Conservation (phyloP, 2,113 vertebrate species). For the Fulica atra region DNA sequence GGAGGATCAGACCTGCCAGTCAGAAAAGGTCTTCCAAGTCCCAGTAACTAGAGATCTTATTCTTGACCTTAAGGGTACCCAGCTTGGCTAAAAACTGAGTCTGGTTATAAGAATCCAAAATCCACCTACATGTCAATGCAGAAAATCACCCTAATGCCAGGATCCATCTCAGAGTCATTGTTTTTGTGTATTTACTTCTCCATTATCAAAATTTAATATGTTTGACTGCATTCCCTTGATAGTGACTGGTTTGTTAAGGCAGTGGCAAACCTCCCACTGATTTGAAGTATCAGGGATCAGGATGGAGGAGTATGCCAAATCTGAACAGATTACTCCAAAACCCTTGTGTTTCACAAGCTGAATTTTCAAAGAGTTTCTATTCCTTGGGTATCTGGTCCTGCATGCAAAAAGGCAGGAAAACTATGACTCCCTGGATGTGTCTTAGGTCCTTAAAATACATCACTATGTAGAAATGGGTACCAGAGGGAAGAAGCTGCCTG, state of each 20-base stretch:
- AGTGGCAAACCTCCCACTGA: not conserved
- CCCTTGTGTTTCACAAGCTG: not conserved
- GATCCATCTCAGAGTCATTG: not conserved
- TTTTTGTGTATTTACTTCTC: not conserved
- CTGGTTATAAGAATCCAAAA: not conserved
- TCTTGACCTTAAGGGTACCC: not conserved
- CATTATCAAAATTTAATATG: not conserved
- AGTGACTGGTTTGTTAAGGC: not conserved
- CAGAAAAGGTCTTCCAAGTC: not conserved
- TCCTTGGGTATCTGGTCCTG: not conserved
- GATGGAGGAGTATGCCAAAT: not conserved
- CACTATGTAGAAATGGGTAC: not conserved
- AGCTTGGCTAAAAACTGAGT: not conserved
- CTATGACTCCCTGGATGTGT: not conserved
- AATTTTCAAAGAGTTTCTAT: not conserved
- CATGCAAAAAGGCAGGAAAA: not conserved
- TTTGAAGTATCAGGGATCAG: not conserved
- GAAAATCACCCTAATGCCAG: not conserved
- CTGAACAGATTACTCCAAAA: slow-evolving; percentile 2
- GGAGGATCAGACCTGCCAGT: not conserved
- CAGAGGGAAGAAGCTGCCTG: not conserved
- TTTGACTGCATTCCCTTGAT: not conserved
- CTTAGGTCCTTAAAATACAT: not conserved
- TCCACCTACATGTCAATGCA: not conserved
- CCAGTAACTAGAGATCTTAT: not conserved